Conservation (phyloP, 2,113 vertebrate genomes). For the Lagopus leucura region DNA sequence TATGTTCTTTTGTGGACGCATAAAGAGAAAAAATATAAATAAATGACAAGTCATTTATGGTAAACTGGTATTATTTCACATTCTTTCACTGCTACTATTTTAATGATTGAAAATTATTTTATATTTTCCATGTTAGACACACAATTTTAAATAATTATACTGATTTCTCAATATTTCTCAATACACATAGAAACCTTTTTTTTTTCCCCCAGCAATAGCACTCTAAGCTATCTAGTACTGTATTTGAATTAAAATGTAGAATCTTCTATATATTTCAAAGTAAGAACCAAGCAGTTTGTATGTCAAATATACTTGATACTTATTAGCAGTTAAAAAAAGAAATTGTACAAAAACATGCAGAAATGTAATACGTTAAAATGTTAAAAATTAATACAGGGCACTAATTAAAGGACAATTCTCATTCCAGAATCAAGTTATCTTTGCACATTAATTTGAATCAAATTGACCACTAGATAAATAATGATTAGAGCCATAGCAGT, state of each 20-base stretch:
- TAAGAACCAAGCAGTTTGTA: not conserved
- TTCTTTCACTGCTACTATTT: not conserved
- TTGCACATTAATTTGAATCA: not conserved
- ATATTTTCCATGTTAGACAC: not conserved
- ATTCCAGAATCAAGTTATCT: not conserved
- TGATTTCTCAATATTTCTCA: slow-evolving; percentile 35
- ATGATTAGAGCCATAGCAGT: not conserved
- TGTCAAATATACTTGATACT: not conserved
- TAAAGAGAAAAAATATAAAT: not conserved
- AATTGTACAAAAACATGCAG: not conserved
- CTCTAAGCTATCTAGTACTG: not conserved
- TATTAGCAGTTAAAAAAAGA: not conserved
- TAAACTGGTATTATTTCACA: not conserved
- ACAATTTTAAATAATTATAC: not conserved
- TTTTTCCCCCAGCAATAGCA: not conserved
- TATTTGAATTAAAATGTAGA: not conserved
- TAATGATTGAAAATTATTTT: not conserved
- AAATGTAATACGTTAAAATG: not conserved
- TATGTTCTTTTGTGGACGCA: not conserved
- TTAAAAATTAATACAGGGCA: not conserved
- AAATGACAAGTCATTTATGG: not conserved
- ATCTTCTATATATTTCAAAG: not conserved
- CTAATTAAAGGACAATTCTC: not conserved
- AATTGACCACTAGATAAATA: not conserved
- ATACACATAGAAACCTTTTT: not conserved